Conservation (phyloP, 2,888 invertebrate genomes). For the Cheilosia soror region DNA sequence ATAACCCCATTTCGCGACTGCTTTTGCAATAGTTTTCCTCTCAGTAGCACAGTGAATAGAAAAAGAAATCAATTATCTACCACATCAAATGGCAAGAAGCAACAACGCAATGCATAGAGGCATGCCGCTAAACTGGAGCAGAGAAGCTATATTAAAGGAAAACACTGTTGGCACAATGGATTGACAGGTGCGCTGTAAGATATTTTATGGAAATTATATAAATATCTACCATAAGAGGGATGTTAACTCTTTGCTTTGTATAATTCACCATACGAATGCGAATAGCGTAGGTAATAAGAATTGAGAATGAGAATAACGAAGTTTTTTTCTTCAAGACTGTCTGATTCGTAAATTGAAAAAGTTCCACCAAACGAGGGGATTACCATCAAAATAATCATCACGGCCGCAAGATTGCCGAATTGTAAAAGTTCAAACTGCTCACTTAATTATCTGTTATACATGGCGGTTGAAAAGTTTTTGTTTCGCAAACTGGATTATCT, state of each 20-base stretch:
- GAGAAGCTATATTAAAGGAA: slow-evolving; percentile 4
- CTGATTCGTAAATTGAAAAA: slow-evolving; percentile 34
- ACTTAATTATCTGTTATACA: slow-evolving; percentile 61
- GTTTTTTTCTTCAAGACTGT: not conserved
- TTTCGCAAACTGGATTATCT: slow-evolving; percentile 42
- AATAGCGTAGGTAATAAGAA: not conserved
- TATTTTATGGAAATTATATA: no score
- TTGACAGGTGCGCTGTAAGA: not conserved
- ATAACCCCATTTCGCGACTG: slow-evolving; percentile 22
- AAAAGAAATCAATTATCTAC: slow-evolving; percentile 13
- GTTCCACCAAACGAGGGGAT: slow-evolving; percentile 28
- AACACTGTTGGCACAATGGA: not conserved
- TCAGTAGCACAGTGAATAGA: slow-evolving; percentile 1
- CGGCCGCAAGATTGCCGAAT: slow-evolving; percentile 30
- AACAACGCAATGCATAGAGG: not conserved
- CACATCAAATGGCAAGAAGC: slow-evolving; percentile 10
- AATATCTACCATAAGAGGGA: no score
- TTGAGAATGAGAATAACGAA: not conserved
- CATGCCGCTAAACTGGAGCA: not conserved
- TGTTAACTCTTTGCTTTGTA: not conserved
- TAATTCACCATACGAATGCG: not conserved
- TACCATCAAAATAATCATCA: slow-evolving; percentile 32
- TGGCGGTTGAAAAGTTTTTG: slow-evolving; percentile 47
- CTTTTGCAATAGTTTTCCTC: slow-evolving; percentile 12
- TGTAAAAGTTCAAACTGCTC: slow-evolving; percentile 46